Evolutionary conservation across 2,797 vertebrate genomes (phyloP), one percentile per base, ranked within the genome.

Genomic region (Myripristis jacobus): DNA sequence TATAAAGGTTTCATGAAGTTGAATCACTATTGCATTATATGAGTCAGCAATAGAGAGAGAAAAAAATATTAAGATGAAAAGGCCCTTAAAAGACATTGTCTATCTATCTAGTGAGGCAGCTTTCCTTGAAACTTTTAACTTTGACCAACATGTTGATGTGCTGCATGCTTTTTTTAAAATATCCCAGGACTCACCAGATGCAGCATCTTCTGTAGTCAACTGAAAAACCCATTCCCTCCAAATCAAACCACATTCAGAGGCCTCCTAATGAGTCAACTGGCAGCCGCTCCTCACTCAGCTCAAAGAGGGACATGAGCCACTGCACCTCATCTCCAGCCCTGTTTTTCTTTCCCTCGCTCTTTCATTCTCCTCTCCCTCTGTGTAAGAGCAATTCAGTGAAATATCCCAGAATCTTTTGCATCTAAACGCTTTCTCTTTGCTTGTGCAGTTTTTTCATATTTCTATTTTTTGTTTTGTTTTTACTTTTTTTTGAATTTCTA

Each of bases 221-320:
- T 73, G 44, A 66, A 79, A 62, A 69, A 63, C 43, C 53, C 38
- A 34, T 53, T 70, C 41, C 9, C 59, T 48, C 15, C 34, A 16
- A 34, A 71, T 61, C 4, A 68, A 74, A 73, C 46, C 53, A 36
- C 18, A 66, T 50, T 81, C 6, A 3, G 18, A 76, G 55, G 59
- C 61, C 52, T 22, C 8, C 29, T 75, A 4, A 11, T 66, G 62
- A 66, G 31, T 67, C 48, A 6, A 21, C 12, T 52, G 44, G 51
- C 58, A 55, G 15, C 24, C 59, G 2, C 50, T 24, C 27, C 16
- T 62, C 57, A 69, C 36, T n/a, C 47, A 64, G 24, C 69, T 65
- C 53, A 54, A 16, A 21, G 3, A 50, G 57, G n/a, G 7, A 70
- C 55, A 63, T 57, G 8, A 56, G 34, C 34, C 62, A 44, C 38